These are phyloP conservation scores for Paedocypris sp. DNA, from an alignment of 2,113 vertebrate species.

Conservation along the genomic window DNA sequence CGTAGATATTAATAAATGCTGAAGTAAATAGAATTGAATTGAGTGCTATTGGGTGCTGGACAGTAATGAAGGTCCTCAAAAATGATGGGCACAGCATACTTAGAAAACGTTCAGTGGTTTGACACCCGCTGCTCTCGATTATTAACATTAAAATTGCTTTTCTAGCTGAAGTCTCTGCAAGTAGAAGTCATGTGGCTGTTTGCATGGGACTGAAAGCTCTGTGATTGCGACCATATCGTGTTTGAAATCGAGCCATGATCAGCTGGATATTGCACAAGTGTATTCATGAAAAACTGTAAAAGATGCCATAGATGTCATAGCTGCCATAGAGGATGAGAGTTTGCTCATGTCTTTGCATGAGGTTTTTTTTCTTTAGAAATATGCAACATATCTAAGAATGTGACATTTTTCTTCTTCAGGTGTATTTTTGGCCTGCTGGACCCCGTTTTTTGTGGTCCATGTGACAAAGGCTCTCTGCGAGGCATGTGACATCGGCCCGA, in stretches of 20 bases:
- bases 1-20: slow-evolving; percentile 2
- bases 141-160: not conserved
- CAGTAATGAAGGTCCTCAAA: not conserved
- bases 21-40: not conserved
- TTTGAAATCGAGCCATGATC: not conserved
- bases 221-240: not conserved
- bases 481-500: slow-evolving; percentile 51
- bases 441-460: slow-evolving; percentile 63
- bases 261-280: not conserved
- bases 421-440: slow-evolving; percentile 64
- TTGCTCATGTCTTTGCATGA: too few relatives aligned
- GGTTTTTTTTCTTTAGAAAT: too few relatives aligned
- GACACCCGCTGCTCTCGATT: not conserved
- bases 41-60: too few relatives aligned
- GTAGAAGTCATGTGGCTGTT: not conserved
- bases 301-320: too few relatives aligned
- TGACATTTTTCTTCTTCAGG: slow-evolving; percentile 38
- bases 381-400: not conserved
- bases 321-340: too few relatives aligned
- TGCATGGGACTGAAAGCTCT: not conserved
- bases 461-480: slow-evolving; percentile 56
- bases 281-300: too few relatives aligned
- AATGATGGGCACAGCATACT: not conserved
- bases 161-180: not conserved
- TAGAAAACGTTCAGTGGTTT: not conserved